A percentile compares a stretch with the other conserved stretches of the same genome.
Conservation (phyloP, 2,797 vertebrate species). For the Ibycter americanus region DNA sequence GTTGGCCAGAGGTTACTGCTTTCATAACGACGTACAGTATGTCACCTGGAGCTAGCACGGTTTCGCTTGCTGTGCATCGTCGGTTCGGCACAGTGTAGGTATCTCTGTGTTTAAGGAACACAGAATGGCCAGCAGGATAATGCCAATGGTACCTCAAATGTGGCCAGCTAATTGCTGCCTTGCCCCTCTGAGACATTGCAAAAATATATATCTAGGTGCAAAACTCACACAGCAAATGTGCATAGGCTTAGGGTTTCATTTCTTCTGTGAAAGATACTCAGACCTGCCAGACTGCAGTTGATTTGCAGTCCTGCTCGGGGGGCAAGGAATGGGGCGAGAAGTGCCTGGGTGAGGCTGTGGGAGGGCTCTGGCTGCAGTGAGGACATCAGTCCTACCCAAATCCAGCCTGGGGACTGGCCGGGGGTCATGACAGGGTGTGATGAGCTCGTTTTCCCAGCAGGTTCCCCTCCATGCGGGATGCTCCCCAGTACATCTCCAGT, state of each 20-base stretch:
- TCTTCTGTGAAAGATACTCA: neutral
- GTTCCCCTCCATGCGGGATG: rapidly evolving
- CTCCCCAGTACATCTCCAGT: neutral
- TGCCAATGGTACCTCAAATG: neutral
- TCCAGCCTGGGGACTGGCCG: neutral
- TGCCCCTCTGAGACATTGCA: neutral
- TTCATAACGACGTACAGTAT: neutral
- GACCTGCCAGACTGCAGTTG: neutral
- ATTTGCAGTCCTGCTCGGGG: neutral
- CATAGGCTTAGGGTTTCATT: rapidly evolving
- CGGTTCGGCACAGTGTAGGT: neutral
- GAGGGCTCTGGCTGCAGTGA: neutral
- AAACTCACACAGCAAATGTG: neutral
- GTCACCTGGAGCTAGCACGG: neutral
- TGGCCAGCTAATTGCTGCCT: neutral
- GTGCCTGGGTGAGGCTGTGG: neutral
- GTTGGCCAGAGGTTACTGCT: neutral
- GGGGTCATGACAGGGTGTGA: rapidly evolving
- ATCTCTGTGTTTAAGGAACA: rapidly evolving
- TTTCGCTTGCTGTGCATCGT: rapidly evolving
- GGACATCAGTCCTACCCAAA: neutral
- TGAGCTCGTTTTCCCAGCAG: neutral
- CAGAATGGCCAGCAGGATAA: too few relatives aligned
- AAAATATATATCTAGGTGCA: neutral
- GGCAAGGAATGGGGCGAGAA: rapidly evolving